Evolutionary conservation across 2,113 vertebrate species (phyloP).

Genomic region (Pantherophis guttatus): DNA sequence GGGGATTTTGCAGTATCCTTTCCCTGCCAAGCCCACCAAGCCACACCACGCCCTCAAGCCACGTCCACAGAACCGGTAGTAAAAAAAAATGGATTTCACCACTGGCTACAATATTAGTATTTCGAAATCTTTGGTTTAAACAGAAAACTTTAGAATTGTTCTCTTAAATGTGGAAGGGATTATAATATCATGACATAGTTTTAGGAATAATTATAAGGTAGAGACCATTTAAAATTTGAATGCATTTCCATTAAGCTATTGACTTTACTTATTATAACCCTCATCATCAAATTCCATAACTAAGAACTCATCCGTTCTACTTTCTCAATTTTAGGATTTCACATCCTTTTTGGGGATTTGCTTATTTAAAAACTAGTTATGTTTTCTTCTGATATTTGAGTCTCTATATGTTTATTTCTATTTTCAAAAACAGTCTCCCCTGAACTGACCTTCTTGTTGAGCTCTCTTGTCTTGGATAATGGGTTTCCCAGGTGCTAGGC

Average conservation of each 20-base stretch:
- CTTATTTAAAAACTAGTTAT: not conserved
- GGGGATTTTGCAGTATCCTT: too few relatives aligned
- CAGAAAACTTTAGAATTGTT: not conserved
- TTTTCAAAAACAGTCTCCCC: not conserved
- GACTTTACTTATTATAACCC: not conserved
- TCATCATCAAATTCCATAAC: not conserved
- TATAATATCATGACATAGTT: not conserved
- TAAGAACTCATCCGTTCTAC: not conserved
- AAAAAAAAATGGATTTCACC: too few relatives aligned
- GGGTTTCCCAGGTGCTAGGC: constrained; percentile 9
- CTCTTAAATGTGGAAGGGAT: not conserved
- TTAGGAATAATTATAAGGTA: not conserved
- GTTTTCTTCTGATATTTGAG: not conserved
- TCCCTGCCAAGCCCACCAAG: too few relatives aligned
- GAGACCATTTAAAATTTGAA: not conserved
- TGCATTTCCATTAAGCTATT: not conserved
- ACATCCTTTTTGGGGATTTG: not conserved
- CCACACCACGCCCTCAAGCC: too few relatives aligned
- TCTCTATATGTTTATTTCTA: not conserved
- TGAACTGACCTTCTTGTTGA: not conserved
- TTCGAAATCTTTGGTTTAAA: not conserved
- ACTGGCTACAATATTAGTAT: not conserved
- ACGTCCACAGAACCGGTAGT: too few relatives aligned
- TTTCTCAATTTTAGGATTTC: not conserved
- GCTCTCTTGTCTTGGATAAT: not conserved